Conservation (phyloP, 2,888 invertebrate genomes). For the Sepioteuthis lessoniana region DNA sequence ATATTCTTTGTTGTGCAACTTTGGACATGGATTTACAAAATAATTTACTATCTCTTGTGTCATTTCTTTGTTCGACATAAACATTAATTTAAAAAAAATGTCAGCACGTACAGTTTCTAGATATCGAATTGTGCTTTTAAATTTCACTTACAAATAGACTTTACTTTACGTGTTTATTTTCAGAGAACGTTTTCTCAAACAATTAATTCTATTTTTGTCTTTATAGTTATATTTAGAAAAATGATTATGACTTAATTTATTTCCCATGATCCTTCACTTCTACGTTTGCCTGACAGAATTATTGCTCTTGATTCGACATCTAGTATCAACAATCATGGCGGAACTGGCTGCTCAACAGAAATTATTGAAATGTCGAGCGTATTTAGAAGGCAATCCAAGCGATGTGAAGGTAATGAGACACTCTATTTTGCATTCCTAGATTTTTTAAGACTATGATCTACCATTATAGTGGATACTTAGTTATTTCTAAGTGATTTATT, state of each 20-base stretch:
- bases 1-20: too few relatives aligned
- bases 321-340: slow-evolving; percentile 37
- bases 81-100: too few relatives aligned
- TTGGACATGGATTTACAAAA: too few relatives aligned
- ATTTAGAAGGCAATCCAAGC: slow-evolving; percentile 43
- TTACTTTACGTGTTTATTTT: too few relatives aligned
- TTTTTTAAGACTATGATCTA: neutral
- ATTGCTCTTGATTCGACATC: neutral
- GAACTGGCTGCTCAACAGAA: slow-evolving; percentile 36
- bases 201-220: too few relatives aligned
- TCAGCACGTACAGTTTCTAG: too few relatives aligned
- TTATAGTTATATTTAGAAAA: neutral
- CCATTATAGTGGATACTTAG: neutral
- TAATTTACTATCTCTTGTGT: too few relatives aligned
- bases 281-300: slow-evolving; percentile 8
- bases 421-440: neutral
- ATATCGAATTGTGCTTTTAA: too few relatives aligned
- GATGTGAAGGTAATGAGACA: slow-evolving; percentile 36
- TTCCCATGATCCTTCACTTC: slow-evolving; percentile 10
- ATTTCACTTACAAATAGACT: too few relatives aligned
- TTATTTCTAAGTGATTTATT: neutral
- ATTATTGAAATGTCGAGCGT: slow-evolving; percentile 44
- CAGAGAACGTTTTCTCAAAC: too few relatives aligned
- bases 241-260: neutral
- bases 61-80: too few relatives aligned